These are phyloP conservation scores for Acrossocheilus fasciatus DNA, from an alignment of 2,797 vertebrate species.

Conservation along the genomic window DNA sequence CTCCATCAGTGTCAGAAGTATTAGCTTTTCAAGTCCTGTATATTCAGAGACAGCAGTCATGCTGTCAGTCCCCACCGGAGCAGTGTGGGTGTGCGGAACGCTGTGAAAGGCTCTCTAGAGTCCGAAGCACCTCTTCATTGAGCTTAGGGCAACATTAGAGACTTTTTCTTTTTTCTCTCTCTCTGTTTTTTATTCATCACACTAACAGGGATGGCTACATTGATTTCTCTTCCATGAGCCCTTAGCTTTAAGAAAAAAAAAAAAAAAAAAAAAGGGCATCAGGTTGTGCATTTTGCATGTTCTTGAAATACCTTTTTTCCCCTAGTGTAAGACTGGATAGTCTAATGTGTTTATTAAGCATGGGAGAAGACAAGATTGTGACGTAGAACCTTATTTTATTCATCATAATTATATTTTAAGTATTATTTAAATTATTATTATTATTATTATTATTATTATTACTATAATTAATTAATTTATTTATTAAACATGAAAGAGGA, in stretches of 20 bases:
- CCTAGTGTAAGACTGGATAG: neutral
- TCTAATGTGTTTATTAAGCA: neutral
- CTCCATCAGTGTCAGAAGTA: neutral
- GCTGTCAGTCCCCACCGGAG: neutral
- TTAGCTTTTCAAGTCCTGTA: neutral
- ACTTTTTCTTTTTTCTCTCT: neutral
- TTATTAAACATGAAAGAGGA: neutral
- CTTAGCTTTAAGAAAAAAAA: neutral
- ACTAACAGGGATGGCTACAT: neutral
- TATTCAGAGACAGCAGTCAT: conserved; percentile 12
- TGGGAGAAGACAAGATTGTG: neutral
- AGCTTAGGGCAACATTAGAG: conserved; percentile 1
- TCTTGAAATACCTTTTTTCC: neutral
- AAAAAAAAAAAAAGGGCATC: neutral
- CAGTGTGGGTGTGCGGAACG: conserved; percentile 32
- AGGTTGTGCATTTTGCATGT: neutral
- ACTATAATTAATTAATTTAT: too few relatives aligned
- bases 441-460: too few relatives aligned
- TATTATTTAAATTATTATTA: neutral
- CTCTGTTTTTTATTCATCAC: neutral
- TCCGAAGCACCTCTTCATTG: conserved; percentile 28
- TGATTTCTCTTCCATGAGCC: neutral
- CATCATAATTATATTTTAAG: neutral
- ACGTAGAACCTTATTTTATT: neutral
- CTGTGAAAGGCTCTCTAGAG: conserved; percentile 13